phyloP scores from a whole-genome alignment of 2,113 vertebrate genomes.

The Atractosteus spatula region DNA sequence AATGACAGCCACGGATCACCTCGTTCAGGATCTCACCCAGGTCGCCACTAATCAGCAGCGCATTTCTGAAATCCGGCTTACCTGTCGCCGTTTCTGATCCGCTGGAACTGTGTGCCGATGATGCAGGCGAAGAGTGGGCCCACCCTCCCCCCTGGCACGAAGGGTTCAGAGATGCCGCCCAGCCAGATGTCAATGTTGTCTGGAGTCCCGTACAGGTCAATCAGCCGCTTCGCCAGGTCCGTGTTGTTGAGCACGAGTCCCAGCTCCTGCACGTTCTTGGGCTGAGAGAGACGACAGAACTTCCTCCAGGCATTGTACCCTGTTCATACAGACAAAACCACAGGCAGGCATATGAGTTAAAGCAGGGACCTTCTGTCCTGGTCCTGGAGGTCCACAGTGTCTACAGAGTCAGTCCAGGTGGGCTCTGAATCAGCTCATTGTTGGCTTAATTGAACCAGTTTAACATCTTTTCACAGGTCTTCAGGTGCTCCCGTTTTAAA shows the following conservation, averaged over 20 bases:
- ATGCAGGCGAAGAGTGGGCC: conserved; percentile 71
- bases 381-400: too few relatives aligned
- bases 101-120: conserved; percentile 63
- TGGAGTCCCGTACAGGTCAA: conserved; percentile 57
- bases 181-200: conserved; percentile 70
- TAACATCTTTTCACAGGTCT: too few relatives aligned
- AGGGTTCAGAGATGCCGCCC: conserved; percentile 67
- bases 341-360: not conserved
- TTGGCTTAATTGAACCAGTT: too few relatives aligned
- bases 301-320: conserved; percentile 69
- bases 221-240: conserved; percentile 45
- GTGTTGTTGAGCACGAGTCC: conserved; percentile 49
- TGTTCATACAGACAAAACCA: conserved; percentile 18
- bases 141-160: conserved; percentile 67
- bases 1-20: not conserved
- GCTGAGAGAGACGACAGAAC: conserved; percentile 62
- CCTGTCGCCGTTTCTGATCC: conserved; percentile 64
- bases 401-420: too few relatives aligned
- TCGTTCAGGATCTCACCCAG: not conserved
- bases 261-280: conserved; percentile 47
- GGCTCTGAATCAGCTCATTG: too few relatives aligned
- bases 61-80: conserved; percentile 16
- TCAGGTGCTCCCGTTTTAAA: too few relatives aligned
- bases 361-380: too few relatives aligned
- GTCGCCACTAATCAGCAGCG: not conserved